These are phyloP conservation scores for Ormyrus rosae DNA, from an alignment of 2,888 invertebrate species.

Conservation along the genomic window DNA sequence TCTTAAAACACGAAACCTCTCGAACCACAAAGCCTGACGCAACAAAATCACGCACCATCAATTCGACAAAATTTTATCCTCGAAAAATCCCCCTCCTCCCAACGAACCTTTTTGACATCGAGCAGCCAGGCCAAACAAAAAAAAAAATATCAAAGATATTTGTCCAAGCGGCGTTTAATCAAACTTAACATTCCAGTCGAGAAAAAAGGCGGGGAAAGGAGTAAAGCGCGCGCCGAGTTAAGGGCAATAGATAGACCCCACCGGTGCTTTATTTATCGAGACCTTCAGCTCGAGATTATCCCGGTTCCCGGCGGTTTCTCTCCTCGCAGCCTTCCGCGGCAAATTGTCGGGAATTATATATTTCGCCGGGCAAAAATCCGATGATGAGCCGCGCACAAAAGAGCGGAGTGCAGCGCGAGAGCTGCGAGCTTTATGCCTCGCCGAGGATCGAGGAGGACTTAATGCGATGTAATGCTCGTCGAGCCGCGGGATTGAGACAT, in stretches of 20 bases:
- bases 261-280: constrained; percentile 60
- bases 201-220: constrained; percentile 13
- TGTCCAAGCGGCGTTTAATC: too few species aligned
- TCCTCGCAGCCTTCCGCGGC: neutral
- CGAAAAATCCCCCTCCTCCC: too few species aligned
- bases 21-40: too few species aligned
- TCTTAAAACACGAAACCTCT: too few species aligned
- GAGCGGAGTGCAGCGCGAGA: neutral
- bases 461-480: constrained; percentile 13
- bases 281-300: constrained; percentile 61
- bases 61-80: too few species aligned
- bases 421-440: neutral
- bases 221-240: constrained; percentile 22
- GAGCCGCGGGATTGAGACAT: constrained; percentile 20
- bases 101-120: too few species aligned
- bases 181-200: too few species aligned
- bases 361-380: constrained; percentile 24
- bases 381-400: neutral
- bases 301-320: constrained; percentile 33
- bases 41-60: too few species aligned
- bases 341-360: constrained; percentile 41
- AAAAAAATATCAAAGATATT: too few species aligned
- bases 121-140: too few species aligned
- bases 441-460: neutral
- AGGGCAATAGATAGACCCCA: constrained; percentile 1